Conservation (phyloP, 2,888 invertebrate species). For the Phyllotreta striolata region DNA sequence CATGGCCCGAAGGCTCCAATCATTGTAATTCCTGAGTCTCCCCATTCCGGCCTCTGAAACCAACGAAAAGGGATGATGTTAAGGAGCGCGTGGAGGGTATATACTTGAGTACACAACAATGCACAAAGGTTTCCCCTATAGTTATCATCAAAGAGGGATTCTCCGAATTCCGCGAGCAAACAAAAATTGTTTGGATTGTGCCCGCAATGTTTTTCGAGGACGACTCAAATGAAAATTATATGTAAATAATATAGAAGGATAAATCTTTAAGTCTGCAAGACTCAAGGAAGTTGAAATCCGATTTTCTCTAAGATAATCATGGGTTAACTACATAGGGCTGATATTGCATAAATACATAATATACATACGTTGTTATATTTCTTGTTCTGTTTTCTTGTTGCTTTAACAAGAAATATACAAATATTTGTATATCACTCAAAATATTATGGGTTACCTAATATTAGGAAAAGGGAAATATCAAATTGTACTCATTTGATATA, state of each 20-base stretch:
- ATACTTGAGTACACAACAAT: conserved; percentile 46
- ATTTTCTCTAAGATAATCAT: too few species aligned
- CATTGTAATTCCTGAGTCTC: conserved; percentile 42
- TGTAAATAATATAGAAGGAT: conserved; percentile 10
- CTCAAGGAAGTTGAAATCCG: background rate
- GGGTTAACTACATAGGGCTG: too few species aligned
- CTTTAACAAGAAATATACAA: too few species aligned
- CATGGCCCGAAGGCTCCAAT: conserved; percentile 40
- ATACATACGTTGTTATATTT: too few species aligned
- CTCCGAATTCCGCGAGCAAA: conserved; percentile 36
- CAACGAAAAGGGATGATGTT: conserved; percentile 35
- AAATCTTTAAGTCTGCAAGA: background rate
- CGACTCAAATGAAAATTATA: conserved; percentile 23
- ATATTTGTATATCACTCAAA: too few species aligned
- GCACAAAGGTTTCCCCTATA: conserved; percentile 41
- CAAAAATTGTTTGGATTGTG: conserved; percentile 36
- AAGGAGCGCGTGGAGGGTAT: conserved; percentile 31
- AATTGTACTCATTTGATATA: too few species aligned
- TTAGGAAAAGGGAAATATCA: too few species aligned
- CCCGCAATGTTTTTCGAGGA: conserved; percentile 26
- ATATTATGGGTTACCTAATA: too few species aligned
- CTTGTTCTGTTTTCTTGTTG: too few species aligned
- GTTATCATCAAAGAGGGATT: conserved; percentile 36
- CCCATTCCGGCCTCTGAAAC: conserved; percentile 42
- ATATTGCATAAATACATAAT: too few species aligned